Evolutionary conservation across 2,888 invertebrate genomes (phyloP), one percentile per base, ranked within the genome.

Genomic region (Dolichomitus sp.): DNA sequence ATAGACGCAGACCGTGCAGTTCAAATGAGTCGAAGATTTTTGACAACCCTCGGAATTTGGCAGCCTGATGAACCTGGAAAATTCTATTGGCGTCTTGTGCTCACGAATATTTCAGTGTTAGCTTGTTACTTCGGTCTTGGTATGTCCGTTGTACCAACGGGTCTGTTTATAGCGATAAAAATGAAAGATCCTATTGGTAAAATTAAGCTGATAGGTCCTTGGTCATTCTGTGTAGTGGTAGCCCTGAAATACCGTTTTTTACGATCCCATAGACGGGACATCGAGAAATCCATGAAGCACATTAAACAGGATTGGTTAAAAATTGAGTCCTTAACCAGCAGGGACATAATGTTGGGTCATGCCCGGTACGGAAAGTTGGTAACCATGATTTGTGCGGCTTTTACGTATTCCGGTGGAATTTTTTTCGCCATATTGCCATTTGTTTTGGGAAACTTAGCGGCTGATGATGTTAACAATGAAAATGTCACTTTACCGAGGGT

Each of bases 271-370:
- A 42, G 30, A 23, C 57, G n/a, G 0, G 69, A 83, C 1, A 87
- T 91, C 9, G 72, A 52, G 1, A 37, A 70, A 4, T 89, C 90
- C 68, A 76, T 91, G 0, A 50, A 69, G 0, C 66, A 86, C 4
- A 87, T 91, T 7, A 74, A 83, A 0, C 3, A 5, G 2, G 91
- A 91, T 37, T 91, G 91, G 89, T 30, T 40, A 6, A 65, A 23
- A 2, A 9, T 75, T 3, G 23, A 45, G 0, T 17, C 33, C 0
- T 1, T 40, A 3, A 61, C 74, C 1, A 73, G 88, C 52, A 82
- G 83, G 6, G 37, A 81, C 0, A 85, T 86, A 4, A 89, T 91
- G 88, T 12, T 85, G 9, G 63, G 80, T 2, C 82, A 81, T 23
- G 90, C 89, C 0, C 87, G 73, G 19, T 63, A 86, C 1, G 89